Evolutionary conservation across 2,113 vertebrate genomes (phyloP).

Genomic region (Neopipo cinnamomea): DNA sequence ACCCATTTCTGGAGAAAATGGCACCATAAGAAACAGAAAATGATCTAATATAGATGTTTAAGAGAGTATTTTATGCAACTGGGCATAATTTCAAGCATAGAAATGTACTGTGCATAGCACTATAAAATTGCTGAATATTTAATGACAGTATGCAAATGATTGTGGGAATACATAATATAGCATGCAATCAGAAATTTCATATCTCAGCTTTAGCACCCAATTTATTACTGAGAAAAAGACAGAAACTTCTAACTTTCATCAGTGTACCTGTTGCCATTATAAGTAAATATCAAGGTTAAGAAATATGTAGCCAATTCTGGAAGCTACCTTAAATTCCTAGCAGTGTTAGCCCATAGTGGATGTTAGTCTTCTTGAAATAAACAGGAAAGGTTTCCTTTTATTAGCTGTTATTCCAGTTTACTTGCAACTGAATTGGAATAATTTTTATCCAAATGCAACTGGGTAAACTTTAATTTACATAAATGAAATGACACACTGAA

Average conservation of each 20-base stretch:
- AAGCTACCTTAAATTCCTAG: conserved; percentile 14
- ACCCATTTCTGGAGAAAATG: not conserved
- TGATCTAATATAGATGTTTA: not conserved
- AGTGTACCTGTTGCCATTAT: not conserved
- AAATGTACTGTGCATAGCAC: not conserved
- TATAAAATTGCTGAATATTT: not conserved
- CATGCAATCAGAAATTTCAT: not conserved
- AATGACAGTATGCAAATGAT: not conserved
- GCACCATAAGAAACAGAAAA: not conserved
- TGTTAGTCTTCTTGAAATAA: not conserved
- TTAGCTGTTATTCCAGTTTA: conserved; percentile 15
- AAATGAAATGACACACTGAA: not conserved
- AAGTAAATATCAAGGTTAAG: not conserved
- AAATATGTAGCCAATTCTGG: not conserved
- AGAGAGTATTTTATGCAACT: not conserved
- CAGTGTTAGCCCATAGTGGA: not conserved
- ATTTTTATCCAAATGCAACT: not conserved
- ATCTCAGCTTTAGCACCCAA: not conserved
- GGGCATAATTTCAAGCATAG: not conserved
- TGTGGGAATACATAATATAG: not conserved
- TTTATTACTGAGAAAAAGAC: not conserved
- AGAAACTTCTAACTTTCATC: not conserved
- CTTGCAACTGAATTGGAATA: not conserved
- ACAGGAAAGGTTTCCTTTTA: conserved; percentile 35
- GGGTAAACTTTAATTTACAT: not conserved